Evolutionary conservation across 2,113 vertebrate species (phyloP), one percentile per base, ranked within the genome.

Genomic region (Pungitius pungitius): DNA sequence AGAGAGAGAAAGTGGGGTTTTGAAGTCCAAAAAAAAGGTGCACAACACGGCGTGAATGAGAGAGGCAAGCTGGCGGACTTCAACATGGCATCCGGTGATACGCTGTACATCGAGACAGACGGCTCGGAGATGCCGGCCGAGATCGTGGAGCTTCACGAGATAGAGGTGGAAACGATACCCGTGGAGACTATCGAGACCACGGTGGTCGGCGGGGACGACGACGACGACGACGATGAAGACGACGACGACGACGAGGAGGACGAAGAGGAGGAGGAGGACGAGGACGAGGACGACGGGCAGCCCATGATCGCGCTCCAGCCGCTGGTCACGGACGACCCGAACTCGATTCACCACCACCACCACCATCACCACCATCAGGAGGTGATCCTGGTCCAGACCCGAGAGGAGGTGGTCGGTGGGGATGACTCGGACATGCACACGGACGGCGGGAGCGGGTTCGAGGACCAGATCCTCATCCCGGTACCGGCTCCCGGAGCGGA

Each of bases 171-270:
- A 84, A 98, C 97, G 64, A 98, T 98, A 90, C 97, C 97, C 58
- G 96, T 99, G 94, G 97, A 99, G 87, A 98, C 97, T 8, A 98
- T 99, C 77, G 97, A 99, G 95, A 98, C 97, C 75, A 98, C 96
- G 60, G 96, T 98, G 91, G 96, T 97, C 91, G 96, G 95, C 63
- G 96, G 90, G 78, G 96, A 96, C 45, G 96, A 96, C 27, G 95
- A 96, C 14, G 95, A 96, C 74, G 95, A 96, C 5, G 95, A 96
- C 75, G 95, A 96, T 15, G 95, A 17, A 70, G 94, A 96, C 66
- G 96, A 96, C 60, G 96, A 96, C 3, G 95, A 96, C 72, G 95
- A 96, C 14, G 95, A 96, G 1, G 94, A 96, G 4, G 96, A 96
- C 27, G 95, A 96, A 11, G 95, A 96, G 75, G 95, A 95, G 7